Conservation (phyloP, 2,888 invertebrate species). For the Pristionchus maxplancki region DNA sequence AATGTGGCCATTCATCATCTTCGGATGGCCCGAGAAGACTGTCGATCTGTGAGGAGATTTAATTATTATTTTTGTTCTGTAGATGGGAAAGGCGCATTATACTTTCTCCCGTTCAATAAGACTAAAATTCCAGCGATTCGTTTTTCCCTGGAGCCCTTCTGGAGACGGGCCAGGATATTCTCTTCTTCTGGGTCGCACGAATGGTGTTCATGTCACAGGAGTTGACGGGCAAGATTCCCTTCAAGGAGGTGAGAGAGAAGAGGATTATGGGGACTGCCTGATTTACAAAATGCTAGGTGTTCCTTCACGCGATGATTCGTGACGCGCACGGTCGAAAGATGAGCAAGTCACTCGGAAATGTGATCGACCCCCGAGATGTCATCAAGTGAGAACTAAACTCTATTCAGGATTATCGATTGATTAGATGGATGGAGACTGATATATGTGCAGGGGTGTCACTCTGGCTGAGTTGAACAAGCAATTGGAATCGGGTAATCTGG, state of each 20-base stretch:
- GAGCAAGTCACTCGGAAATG: conserved; percentile 98
- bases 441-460: conserved; percentile 85
- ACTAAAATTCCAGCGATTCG: conserved; percentile 82
- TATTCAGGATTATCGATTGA: neutral
- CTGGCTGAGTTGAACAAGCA: conserved; percentile 86
- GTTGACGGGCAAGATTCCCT: conserved; percentile 92
- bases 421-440: neutral
- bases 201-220: conserved; percentile 98
- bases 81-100: no score
- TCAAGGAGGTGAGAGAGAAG: conserved; percentile 83
- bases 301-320: conserved; percentile 95
- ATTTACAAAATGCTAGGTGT: conserved; percentile 83
- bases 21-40: conserved; percentile 92
- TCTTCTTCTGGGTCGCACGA: conserved; percentile 99
- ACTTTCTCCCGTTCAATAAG: neutral
- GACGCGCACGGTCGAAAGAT: conserved; percentile 99
- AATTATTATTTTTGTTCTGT: neutral
- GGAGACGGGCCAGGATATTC: conserved; percentile 91
- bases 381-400: conserved; percentile 80
- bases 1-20: conserved; percentile 94
- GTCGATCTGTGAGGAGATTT: conserved; percentile 55
- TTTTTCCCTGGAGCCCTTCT: conserved; percentile 94
- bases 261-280: neutral
- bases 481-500: conserved; percentile 88
- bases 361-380: conserved; percentile 96